Base-by-base conservation (phyloP, 2,888 invertebrate genomes). In the Pheosia tremula region DNA sequence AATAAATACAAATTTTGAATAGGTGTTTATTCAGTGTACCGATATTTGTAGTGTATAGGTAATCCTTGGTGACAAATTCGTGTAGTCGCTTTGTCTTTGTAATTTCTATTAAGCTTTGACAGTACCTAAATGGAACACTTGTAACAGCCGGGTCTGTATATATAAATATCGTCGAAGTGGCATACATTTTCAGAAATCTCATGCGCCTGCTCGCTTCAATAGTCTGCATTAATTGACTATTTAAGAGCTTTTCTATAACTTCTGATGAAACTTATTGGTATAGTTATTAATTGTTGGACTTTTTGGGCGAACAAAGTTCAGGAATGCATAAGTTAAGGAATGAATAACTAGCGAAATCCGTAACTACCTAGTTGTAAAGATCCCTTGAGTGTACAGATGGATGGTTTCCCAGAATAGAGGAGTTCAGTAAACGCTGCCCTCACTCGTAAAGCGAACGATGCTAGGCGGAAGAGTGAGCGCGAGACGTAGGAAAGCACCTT, bases 401-500 rank as follows among this genome's bases (percentile, higher is more conserved):
- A 38, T 59, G 60, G 68, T 66, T 68, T 60, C 78, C 82, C 81
- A 74, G 79, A 88, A 87, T 86, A 85, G 85, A 77, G 66, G 65
- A 79, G 84, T 82, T 82, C 80, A 81, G 79, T 85, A 82, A 86
- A 87, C 83, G 78, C 67, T 67, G 78, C 70, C 63, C 73, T 69
- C 72, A 80, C 76, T 75, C 81, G 79, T 88, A 85, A 88, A 87
- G 82, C 81, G 79, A 80, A 83, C 84, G 82, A 86, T 83, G 81
- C 77, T 77, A 86, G 84, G 79, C 87, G 91, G 90, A 90, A 90
- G 87, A 81, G 79, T 81, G 81, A 79, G 75, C 77, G 75, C 78
- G 75, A 79, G 79, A 74, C 78, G 83, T 85, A 89, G 89, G 89
- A 89, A 88, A 88, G 79, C 86, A 81, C 81, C 75, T 78, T 80